Conservation (phyloP, 1,140 invertebrate genomes). For the Drosophila obscura region DNA sequence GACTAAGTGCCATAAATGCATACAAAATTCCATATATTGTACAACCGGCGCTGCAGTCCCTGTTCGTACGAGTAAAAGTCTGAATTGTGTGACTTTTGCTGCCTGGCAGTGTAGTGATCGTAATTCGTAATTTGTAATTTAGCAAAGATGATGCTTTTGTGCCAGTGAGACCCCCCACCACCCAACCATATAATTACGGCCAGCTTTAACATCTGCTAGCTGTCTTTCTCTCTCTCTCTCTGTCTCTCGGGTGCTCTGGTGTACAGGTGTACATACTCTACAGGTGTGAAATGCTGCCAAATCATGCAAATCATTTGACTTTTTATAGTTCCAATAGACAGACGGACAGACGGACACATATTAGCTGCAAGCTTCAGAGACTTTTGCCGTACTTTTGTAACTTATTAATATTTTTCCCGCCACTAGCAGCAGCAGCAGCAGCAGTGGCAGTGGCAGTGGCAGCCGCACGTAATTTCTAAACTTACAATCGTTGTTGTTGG, state of each 20-base stretch:
- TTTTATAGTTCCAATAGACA: slow-evolving; percentile 70
- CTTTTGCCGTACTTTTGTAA: slow-evolving; percentile 59
- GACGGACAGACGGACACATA: slow-evolving; percentile 33
- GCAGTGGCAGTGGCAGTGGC: not conserved
- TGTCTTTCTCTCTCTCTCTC: not conserved
- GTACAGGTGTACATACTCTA: slow-evolving; percentile 8
- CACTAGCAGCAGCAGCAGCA: not conserved
- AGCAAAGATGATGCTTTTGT: slow-evolving; percentile 58
- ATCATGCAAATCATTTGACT: slow-evolving; percentile 76
- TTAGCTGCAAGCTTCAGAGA: slow-evolving; percentile 49
- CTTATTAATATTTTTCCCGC: slow-evolving; percentile 74
- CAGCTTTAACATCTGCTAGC: slow-evolving; percentile 38
- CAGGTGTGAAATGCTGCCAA: slow-evolving; percentile 70
- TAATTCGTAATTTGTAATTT: slow-evolving; percentile 57
- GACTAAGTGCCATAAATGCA: slow-evolving; percentile 81
- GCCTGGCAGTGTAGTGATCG: slow-evolving; percentile 25
- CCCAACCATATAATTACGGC: slow-evolving; percentile 51
- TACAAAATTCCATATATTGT: slow-evolving; percentile 63
- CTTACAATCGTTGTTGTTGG: slow-evolving; percentile 57
- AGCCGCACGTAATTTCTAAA: slow-evolving; percentile 74
- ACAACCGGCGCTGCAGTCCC: not conserved
- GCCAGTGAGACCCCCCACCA: slow-evolving; percentile 21
- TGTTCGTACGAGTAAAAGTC: not conserved
- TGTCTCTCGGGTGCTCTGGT: no score
- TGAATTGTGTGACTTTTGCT: not conserved